Percentiles rank a stretch among this genome's conserved stretches.
Evolutionary conservation across 2,113 vertebrate genomes (phyloP).

Genomic region (Hypanus sabinus): DNA sequence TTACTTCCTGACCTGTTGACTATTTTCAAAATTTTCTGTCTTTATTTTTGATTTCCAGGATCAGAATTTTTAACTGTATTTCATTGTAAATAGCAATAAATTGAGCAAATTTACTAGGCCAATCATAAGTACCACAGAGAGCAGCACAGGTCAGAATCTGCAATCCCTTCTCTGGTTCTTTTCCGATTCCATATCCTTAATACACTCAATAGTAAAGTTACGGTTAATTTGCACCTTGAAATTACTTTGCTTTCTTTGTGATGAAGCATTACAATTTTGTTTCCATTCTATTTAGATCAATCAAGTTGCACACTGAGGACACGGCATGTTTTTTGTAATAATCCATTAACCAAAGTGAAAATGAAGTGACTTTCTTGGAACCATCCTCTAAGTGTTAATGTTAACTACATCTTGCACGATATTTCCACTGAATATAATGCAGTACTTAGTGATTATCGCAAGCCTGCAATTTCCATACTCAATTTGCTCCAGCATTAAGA

Average conservation of each 20-base stretch:
- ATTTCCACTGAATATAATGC: neutral
- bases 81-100: too few relatives aligned
- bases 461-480: neutral
- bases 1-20: too few relatives aligned
- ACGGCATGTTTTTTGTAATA: neutral
- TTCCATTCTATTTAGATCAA: neutral
- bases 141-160: too few relatives aligned
- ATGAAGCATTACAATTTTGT: neutral
- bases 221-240: neutral
- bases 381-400: neutral
- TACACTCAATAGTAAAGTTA: too few relatives aligned
- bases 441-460: neutral
- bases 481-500: neutral
- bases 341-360: constrained; percentile 2
- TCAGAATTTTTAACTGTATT: too few relatives aligned
- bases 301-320: neutral
- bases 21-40: too few relatives aligned
- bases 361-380: neutral
- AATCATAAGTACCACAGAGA: too few relatives aligned
- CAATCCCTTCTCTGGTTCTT: too few relatives aligned
- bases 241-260: neutral
- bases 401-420: neutral
- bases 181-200: too few relatives aligned
- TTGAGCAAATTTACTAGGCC: too few relatives aligned
- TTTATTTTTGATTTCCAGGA: too few relatives aligned